Conservation (phyloP, 2,888 invertebrate genomes). For the Polydrusus pterygomalis region DNA sequence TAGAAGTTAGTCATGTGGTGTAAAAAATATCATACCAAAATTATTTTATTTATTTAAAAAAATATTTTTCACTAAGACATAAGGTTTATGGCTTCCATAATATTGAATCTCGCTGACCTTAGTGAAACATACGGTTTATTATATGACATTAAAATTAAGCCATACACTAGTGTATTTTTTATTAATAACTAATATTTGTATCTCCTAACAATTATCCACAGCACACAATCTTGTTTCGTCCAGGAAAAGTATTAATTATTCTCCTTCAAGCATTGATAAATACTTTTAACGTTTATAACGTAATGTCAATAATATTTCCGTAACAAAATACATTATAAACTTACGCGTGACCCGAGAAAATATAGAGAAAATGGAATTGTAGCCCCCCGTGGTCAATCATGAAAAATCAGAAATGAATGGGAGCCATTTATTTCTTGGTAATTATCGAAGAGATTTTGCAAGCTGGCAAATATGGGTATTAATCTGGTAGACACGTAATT, state of each 20-base stretch:
- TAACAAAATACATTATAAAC: constrained; percentile 32
- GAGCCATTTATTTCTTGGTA: constrained; percentile 28
- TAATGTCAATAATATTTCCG: constrained; percentile 23
- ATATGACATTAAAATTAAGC: constrained; percentile 25
- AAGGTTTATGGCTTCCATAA: too few species aligned
- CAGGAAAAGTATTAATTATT: constrained; percentile 29
- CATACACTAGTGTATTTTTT: constrained; percentile 24
- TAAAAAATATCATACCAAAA: too few species aligned
- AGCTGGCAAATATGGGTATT: too few species aligned
- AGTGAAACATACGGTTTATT: too few species aligned
- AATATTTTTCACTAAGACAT: too few species aligned
- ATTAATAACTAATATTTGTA: constrained; percentile 30
- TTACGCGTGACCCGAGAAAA: constrained; percentile 40
- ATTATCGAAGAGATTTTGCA: constrained; percentile 6
- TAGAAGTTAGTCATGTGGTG: too few species aligned
- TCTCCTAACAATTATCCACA: constrained; percentile 16
- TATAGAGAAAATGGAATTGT: constrained; percentile 43
- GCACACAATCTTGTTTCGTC: constrained; percentile 26
- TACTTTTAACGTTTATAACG: constrained; percentile 13
- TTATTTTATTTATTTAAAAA: too few species aligned
- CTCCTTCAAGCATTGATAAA: constrained; percentile 9
- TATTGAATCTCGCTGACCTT: too few species aligned
- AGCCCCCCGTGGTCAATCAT: constrained; percentile 35
- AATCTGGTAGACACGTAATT: too few species aligned
- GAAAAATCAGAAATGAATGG: constrained; percentile 39